These are phyloP conservation scores for Diloba caeruleocephala DNA, from an alignment of 2,888 invertebrate species.

Conservation along the genomic window DNA sequence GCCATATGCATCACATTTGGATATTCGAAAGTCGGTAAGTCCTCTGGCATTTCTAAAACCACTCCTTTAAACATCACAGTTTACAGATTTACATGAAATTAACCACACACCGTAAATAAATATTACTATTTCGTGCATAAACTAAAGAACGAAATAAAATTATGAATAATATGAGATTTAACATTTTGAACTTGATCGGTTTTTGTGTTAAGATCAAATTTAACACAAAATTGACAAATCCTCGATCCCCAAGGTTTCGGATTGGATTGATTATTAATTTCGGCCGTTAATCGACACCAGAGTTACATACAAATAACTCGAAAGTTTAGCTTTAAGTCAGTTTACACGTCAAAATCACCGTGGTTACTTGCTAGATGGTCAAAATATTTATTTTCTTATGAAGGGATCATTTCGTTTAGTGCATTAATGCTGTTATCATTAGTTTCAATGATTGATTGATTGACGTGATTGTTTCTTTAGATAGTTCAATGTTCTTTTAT, in stretches of 20 bases:
- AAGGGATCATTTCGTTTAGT: slow-evolving; percentile 63
- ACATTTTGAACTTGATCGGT: no score
- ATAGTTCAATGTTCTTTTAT: slow-evolving; percentile 53
- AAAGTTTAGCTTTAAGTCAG: slow-evolving; percentile 49
- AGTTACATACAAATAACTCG: slow-evolving; percentile 43
- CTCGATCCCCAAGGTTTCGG: no score
- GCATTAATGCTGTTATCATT: slow-evolving; percentile 59
- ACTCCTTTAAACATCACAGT: slow-evolving; percentile 31
- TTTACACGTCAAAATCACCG: slow-evolving; percentile 45
- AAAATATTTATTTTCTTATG: slow-evolving; percentile 62
- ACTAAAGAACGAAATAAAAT: no score
- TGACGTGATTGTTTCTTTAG: slow-evolving; percentile 54
- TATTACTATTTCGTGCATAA: slow-evolving; percentile 40
- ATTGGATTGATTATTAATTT: no score
- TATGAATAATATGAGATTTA: no score
- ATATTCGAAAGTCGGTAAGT: no score
- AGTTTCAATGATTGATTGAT: slow-evolving; percentile 62
- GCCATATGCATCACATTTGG: no score
- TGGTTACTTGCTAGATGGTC: slow-evolving; percentile 57
- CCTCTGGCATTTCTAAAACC: no score
- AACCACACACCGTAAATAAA: slow-evolving; percentile 41
- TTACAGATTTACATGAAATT: slow-evolving; percentile 37
- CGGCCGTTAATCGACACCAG: slow-evolving; percentile 43
- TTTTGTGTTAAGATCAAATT: no score
- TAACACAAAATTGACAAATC: no score